Conservation (phyloP, 2,888 invertebrate genomes). For the Epinotia bilunana region DNA sequence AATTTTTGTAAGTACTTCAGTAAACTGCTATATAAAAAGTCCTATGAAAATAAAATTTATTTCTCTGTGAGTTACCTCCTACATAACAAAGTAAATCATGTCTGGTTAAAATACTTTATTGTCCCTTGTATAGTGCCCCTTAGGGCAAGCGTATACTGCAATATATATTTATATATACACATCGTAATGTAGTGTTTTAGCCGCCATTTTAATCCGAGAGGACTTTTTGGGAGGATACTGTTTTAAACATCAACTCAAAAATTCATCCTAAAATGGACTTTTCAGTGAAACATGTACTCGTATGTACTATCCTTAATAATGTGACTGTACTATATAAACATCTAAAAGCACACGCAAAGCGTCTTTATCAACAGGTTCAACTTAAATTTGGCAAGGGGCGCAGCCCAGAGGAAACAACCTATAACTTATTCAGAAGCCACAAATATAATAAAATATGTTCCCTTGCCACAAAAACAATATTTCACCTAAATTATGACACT, state of each 20-base stretch:
- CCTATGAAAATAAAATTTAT: too few relatives aligned
- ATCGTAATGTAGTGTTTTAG: background rate
- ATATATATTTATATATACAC: background rate
- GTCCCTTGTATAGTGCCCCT: too few relatives aligned
- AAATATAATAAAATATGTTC: constrained; percentile 70
- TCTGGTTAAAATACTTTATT: too few relatives aligned
- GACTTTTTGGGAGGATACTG: background rate
- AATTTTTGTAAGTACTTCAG: too few relatives aligned
- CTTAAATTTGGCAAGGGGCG: constrained; percentile 51
- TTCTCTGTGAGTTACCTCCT: too few relatives aligned
- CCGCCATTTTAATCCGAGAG: too few relatives aligned
- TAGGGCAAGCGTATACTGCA: too few relatives aligned
- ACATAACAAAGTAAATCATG: too few relatives aligned
- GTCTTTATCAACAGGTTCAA: constrained; percentile 63
- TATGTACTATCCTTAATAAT: too few relatives aligned
- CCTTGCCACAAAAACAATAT: constrained; percentile 69
- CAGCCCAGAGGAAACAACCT: constrained; percentile 56
- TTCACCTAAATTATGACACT: constrained; percentile 78
- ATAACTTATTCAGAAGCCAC: constrained; percentile 64
- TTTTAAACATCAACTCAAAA: background rate
- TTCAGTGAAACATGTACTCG: too few relatives aligned
- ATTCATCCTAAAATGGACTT: too few relatives aligned
- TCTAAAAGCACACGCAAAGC: constrained; percentile 19
- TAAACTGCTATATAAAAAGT: too few relatives aligned
- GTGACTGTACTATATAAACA: background rate